Percentiles rank a stretch among this genome's conserved stretches.
phyloP scores from a whole-genome alignment of 2,113 vertebrate species.

The Xenus cinereus region DNA sequence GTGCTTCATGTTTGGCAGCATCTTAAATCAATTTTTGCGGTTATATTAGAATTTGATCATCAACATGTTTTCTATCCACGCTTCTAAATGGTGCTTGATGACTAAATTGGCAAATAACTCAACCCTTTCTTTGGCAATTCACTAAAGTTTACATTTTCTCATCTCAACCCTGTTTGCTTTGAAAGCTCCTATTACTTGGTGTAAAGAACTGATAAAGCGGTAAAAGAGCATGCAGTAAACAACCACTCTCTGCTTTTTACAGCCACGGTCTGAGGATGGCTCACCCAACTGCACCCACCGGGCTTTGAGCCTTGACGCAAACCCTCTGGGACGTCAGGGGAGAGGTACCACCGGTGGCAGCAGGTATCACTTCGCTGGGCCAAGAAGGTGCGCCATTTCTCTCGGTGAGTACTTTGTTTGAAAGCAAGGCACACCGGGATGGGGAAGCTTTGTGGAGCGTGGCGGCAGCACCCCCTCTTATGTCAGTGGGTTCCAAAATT shows the following conservation, averaged over 20 bases:
- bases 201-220: background rate
- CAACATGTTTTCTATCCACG: background rate
- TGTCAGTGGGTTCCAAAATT: background rate
- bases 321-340: background rate
- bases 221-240: background rate
- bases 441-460: background rate
- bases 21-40: background rate
- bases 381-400: background rate
- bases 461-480: background rate
- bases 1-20: background rate
- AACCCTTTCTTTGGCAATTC: background rate
- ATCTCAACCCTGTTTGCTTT: background rate
- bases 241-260: background rate
- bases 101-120: background rate
- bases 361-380: background rate
- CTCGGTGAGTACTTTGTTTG: background rate
- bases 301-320: background rate
- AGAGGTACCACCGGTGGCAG: background rate
- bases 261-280: background rate
- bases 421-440: background rate
- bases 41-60: background rate
- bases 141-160: background rate
- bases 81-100: background rate
- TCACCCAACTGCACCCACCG: background rate
- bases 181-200: background rate